phyloP scores from a whole-genome alignment of 2,113 vertebrate species.

The Neolamprologus modestus region DNA sequence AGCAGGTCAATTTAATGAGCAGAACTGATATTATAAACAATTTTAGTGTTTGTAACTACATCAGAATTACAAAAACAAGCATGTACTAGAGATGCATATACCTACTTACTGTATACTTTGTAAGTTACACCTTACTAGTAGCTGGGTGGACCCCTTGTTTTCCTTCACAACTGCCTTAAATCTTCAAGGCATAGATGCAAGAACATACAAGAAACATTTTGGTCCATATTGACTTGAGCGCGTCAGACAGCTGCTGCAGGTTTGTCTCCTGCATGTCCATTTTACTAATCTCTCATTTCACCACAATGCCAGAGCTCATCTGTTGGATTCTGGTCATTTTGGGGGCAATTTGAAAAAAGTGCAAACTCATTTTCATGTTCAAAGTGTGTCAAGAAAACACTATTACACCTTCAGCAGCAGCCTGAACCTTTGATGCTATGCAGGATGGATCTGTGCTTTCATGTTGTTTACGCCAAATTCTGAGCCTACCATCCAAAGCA shows the following conservation, averaged over 20 bases:
- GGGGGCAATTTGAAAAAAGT: not conserved
- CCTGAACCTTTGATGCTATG: not conserved
- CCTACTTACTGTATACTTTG: not conserved
- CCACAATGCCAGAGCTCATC: not conserved
- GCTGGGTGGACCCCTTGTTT: not conserved
- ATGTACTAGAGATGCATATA: not conserved
- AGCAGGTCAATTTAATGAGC: not conserved
- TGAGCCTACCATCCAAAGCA: not conserved
- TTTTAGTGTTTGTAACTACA: not conserved
- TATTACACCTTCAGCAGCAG: not conserved
- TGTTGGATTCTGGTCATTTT: not conserved
- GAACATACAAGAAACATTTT: not conserved
- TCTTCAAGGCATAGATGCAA: not conserved
- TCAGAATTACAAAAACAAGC: not conserved
- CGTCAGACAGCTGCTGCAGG: not conserved
- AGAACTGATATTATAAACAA: not conserved
- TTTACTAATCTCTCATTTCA: not conserved
- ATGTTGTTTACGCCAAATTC: not conserved
- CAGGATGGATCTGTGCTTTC: not conserved
- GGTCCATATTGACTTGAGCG: not conserved
- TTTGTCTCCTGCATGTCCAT: not conserved
- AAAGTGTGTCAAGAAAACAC: not conserved
- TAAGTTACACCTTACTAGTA: not conserved
- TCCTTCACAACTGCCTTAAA: not conserved
- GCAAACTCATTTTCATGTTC: not conserved